Evolutionary conservation across 2,888 invertebrate genomes (phyloP), one percentile per base, ranked within the genome.

Genomic region (Heliconius cydno): DNA sequence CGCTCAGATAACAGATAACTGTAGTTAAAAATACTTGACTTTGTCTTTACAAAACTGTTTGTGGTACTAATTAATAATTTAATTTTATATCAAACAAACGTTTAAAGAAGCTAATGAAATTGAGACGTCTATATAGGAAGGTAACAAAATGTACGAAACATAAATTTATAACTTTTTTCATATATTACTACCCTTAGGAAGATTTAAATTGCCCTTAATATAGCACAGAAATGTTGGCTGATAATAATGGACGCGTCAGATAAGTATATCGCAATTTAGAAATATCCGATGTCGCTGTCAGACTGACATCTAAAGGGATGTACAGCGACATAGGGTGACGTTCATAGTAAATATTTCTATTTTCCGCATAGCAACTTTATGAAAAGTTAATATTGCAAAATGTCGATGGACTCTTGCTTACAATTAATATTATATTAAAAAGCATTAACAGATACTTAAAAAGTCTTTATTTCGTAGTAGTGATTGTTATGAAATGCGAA

Each of bases 241-340:
- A 63, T 63, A 60, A 60, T n/a, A 75, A 63, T 65, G 60, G 74
- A 63, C 38, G 28, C 38, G 65, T 74, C 63, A 63, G 65, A 34
- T 74, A 28, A 41, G 41, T 74, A 63, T 38, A 65, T 74, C 74
- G 74, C 38, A 38, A 74, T 63, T 63, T 60, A 25, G 25, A 38
- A 75, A 65, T 75, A 75, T 75, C 74, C 74, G 74, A 65, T 65
- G 19, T 75, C 74, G 41, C 65, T 75, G 74, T 65, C 60, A 41
- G 63, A 25, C 38, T 63, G 63, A 38, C 65, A 34, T 60, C 34
- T 60, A 73, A 73, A 73, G 34, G 60, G 9, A 73, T 60, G 57
- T 57, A 12, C 74, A 46, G 41, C 25, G 65, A 25, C 65, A 19
- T 5, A 25, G 74, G 65, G n/a, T 28, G 65, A 75, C 74, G 38